These are phyloP conservation scores for Semaprochilodus insignis DNA, from an alignment of 2,797 vertebrate genomes.

Conservation along the genomic window DNA sequence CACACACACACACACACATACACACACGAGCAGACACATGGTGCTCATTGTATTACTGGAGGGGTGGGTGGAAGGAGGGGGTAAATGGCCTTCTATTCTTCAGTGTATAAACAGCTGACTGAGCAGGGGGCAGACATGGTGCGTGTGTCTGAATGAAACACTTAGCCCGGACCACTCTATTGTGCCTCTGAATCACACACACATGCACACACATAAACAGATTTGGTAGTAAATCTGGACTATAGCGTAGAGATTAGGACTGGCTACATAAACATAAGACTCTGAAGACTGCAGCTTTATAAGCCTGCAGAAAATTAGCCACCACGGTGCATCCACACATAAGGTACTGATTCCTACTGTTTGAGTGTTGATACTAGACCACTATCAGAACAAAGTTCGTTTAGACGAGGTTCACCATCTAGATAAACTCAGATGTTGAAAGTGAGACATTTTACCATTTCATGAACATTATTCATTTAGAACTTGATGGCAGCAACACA, in stretches of 20 bases:
- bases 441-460: no score
- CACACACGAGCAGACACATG: constrained; percentile 2
- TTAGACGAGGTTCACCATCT: neutral
- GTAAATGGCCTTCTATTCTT: constrained; percentile 19
- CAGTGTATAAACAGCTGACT: constrained; percentile 33
- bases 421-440: no score
- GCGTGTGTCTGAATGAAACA: neutral
- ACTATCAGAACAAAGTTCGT: neutral
- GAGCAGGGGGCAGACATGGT: neutral
- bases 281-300: neutral
- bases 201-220: neutral
- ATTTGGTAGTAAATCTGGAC: neutral
- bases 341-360: neutral
- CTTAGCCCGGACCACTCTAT: neutral
- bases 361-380: neutral
- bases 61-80: neutral
- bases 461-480: no score
- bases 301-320: neutral
- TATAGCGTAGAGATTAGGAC: neutral
- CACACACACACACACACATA: neutral
- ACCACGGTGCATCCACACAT: constrained; percentile 6
- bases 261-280: neutral
- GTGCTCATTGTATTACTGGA: constrained; percentile 2
- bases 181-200: neutral
- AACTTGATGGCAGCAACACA: no score